Conservation (phyloP, 2,888 invertebrate species). For the Euzophera pinguis region DNA sequence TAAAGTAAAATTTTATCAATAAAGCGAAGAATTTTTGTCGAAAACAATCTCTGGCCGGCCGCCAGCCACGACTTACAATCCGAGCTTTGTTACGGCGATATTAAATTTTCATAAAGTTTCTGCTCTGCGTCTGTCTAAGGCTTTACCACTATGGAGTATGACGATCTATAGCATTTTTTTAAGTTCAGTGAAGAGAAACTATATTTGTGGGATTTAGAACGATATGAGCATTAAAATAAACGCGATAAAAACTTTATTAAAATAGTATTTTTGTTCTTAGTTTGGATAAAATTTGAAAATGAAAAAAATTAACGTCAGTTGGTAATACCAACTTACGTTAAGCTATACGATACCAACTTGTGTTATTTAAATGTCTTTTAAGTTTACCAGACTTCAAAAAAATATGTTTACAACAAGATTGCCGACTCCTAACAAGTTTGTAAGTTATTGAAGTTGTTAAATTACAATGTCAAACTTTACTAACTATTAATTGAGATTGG, state of each 20-base stretch:
- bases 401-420: not conserved
- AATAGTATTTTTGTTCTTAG: too few relatives aligned
- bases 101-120: slow-evolving; percentile 65
- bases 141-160: slow-evolving; percentile 45
- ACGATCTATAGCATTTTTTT: slow-evolving; percentile 42
- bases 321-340: too few relatives aligned
- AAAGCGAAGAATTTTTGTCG: slow-evolving; percentile 1
- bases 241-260: too few relatives aligned
- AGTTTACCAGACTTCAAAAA: not conserved
- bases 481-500: slow-evolving; percentile 6
- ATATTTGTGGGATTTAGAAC: too few relatives aligned
- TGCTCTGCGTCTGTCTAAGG: slow-evolving; percentile 38
- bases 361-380: too few relatives aligned
- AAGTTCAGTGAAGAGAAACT: slow-evolving; percentile 50
- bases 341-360: too few relatives aligned
- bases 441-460: not conserved
- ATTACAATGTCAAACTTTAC: not conserved
- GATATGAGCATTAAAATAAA: too few relatives aligned
- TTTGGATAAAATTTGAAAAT: too few relatives aligned
- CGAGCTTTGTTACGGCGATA: slow-evolving; percentile 45
- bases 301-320: too few relatives aligned
- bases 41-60: slow-evolving; percentile 14
- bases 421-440: not conserved
- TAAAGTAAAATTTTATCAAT: not conserved
- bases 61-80: slow-evolving; percentile 32